phyloP scores from a whole-genome alignment of 2,888 invertebrate genomes.

The Watsonalla cultraria region DNA sequence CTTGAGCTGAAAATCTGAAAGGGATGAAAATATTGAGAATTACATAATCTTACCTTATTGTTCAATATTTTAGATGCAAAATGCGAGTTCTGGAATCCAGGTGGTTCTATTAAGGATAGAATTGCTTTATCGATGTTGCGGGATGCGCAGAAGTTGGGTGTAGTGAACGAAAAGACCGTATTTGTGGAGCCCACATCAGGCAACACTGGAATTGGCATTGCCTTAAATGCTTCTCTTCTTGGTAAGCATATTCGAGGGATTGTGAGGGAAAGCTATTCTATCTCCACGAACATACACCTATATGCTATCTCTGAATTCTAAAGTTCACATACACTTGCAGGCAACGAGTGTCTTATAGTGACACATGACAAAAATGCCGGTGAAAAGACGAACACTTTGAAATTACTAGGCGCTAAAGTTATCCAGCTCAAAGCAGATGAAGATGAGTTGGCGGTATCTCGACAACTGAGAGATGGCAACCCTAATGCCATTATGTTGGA shows the following conservation, averaged over 20 bases:
- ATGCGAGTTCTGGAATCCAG: constrained; percentile 97
- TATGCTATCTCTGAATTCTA: not conserved
- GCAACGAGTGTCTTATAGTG: constrained; percentile 94
- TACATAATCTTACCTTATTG: too few species aligned
- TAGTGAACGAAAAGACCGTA: constrained; percentile 87
- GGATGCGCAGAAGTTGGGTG: constrained; percentile 90
- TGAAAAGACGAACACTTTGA: constrained; percentile 93
- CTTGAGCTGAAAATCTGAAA: too few species aligned
- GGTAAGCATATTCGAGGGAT: constrained; percentile 18
- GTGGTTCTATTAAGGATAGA: constrained; percentile 95
- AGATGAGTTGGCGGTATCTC: constrained; percentile 16
- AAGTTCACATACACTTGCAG: constrained; percentile 28
- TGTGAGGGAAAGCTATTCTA: too few species aligned
- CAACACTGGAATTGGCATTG: constrained; percentile 91
- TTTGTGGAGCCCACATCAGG: constrained; percentile 97
- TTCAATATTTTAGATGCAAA: constrained; percentile 85
- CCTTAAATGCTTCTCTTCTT: constrained; percentile 89
- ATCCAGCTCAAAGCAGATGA: constrained; percentile 78
- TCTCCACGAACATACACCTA: too few species aligned
- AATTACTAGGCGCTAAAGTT: constrained; percentile 93
- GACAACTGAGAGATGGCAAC: constrained; percentile 17
- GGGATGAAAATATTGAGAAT: too few species aligned
- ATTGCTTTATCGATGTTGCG: constrained; percentile 93
- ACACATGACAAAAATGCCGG: constrained; percentile 98
- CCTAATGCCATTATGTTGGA: constrained; percentile 69